Percentiles rank a stretch among this genome's conserved stretches.
Evolutionary conservation across 2,113 vertebrate species (phyloP).

Genomic region (Aegypius monachus): DNA sequence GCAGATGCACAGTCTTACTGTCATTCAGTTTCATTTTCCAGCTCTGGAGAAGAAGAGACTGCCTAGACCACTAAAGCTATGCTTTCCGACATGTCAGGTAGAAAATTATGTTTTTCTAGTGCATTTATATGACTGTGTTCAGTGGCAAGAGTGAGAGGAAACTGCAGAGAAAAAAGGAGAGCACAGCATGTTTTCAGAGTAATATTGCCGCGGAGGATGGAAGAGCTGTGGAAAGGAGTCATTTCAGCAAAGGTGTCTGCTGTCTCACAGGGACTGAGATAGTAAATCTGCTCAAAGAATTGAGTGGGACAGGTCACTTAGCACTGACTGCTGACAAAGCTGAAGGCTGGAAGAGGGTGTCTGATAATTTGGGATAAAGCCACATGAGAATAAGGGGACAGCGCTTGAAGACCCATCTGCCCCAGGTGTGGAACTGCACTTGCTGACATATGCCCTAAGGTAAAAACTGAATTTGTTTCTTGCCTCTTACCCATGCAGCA

Average conservation of each 20-base stretch:
- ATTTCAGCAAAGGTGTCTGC: not conserved
- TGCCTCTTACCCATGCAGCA: constrained; percentile 61
- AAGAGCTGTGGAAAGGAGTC: not conserved
- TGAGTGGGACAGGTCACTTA: not conserved
- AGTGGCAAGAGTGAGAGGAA: not conserved
- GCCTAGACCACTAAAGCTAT: not conserved
- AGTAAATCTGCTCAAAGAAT: not conserved
- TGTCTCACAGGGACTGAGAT: not conserved
- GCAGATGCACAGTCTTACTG: not conserved
- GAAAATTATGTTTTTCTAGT: not conserved
- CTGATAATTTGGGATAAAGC: not conserved
- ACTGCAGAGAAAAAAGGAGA: not conserved
- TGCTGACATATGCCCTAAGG: not conserved
- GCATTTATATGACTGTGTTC: not conserved
- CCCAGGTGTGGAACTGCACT: accelerated
- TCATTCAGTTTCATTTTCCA: not conserved
- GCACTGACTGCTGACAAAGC: not conserved
- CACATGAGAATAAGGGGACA: not conserved
- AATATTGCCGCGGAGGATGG: not conserved
- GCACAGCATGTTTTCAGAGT: not conserved
- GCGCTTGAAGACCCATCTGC: not conserved
- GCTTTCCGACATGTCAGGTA: not conserved
- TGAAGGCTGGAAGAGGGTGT: not conserved
- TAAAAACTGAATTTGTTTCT: not conserved
- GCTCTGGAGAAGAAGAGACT: not conserved